Base-by-base conservation (phyloP, 2,113 vertebrate genomes). In the Halcyon malimbica region DNA sequence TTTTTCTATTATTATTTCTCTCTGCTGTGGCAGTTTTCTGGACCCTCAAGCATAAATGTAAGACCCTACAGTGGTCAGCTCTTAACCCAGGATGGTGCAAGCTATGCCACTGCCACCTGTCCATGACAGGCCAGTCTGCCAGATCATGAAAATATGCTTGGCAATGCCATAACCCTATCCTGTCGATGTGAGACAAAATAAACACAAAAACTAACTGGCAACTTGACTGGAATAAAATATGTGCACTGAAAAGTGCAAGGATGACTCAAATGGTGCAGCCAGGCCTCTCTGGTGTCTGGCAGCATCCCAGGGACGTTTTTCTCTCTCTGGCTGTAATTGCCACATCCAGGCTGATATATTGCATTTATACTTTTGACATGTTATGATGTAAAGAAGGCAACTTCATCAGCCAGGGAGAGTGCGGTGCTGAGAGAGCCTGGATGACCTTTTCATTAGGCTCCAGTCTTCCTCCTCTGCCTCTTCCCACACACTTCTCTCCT, bases 401-500 rank as follows among this genome's bases (percentile, higher is more conserved):
- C 84, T 95, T 96, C 79, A 89, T 89, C 79, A 23, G 48, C 57
- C 33, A 14, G 76, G 46, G 59, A 62, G 31, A 64, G 75, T 0
- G 1, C 28, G 23, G 33, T 51, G 65, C n/a, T 5, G 24, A 93
- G 60, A 57, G 62, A 50, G 60, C 71, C 62, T 80, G 78, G 60
- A 56, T 83, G 93, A 78, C 82, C 86, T 97, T 96, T 93, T 89
- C 81, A 79, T 94, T 67, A 95, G n/a, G 31, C 42, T 92, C 76
- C 14, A 31, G 39, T 63, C 48, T 70, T 92, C 60, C 60, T 84
- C 65, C 85, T 78, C 83, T 75, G 29, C 76, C 87, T 68, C 71
- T 53, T 82, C 85, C 48, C 82, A 54, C 51, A 56, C 46, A 4
- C 6, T 83, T 11, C 13, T 16, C 65, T 83, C 70, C 62, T 76